A percentile compares a stretch with the other conserved stretches of the same genome.
phyloP scores from a whole-genome alignment of 2,888 invertebrate genomes.

The Thelaira solivaga region DNA sequence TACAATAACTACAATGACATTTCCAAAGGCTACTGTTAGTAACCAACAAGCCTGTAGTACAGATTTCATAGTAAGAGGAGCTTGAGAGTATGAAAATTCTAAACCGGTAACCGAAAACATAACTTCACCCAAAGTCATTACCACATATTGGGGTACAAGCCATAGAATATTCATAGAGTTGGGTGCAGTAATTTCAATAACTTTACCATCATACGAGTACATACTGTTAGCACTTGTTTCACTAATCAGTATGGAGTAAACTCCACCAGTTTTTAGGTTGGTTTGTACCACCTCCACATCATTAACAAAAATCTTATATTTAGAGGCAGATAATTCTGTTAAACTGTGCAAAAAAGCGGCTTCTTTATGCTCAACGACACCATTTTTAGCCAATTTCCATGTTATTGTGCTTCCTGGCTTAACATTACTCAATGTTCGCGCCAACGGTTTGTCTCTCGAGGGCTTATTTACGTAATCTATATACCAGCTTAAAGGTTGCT shows the following conservation, averaged over 20 bases:
- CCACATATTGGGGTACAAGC: slow-evolving; percentile 83
- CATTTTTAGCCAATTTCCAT: slow-evolving; percentile 66
- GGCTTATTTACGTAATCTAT: slow-evolving; percentile 72
- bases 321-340: slow-evolving; percentile 64
- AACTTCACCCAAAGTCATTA: slow-evolving; percentile 82
- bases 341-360: slow-evolving; percentile 63
- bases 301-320: slow-evolving; percentile 67
- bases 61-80: slow-evolving; percentile 91
- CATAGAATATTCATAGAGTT: slow-evolving; percentile 80
- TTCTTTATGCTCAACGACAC: slow-evolving; percentile 61
- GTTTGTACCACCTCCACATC: slow-evolving; percentile 19
- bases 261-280: slow-evolving; percentile 73
- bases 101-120: slow-evolving; percentile 85
- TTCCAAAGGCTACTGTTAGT: slow-evolving; percentile 95
- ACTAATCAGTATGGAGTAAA: slow-evolving; percentile 72
- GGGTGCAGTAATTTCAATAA: slow-evolving; percentile 71
- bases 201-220: slow-evolving; percentile 4
- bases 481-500: slow-evolving; percentile 54
- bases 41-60: slow-evolving; percentile 95
- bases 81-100: slow-evolving; percentile 84
- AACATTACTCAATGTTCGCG: slow-evolving; percentile 69
- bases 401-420: slow-evolving; percentile 60
- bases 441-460: slow-evolving; percentile 69
- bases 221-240: slow-evolving; percentile 16
- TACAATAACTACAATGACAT: slow-evolving; percentile 93